Base-by-base conservation (phyloP, 2,888 invertebrate genomes). In the Spodoptera littoralis region DNA sequence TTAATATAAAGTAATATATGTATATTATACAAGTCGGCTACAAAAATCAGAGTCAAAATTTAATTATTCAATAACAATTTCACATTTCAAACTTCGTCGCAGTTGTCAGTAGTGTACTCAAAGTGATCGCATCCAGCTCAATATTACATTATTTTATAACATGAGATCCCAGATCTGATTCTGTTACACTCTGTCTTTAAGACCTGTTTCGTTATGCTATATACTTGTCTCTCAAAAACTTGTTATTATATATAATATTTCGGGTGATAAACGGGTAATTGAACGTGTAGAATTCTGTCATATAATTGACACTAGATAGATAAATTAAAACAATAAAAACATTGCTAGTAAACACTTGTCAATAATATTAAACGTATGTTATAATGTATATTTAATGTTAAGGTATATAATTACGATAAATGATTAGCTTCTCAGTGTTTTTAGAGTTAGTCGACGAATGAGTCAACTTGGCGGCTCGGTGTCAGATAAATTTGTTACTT, bases 391-490 rank as follows among this genome's bases (percentile, higher is more conserved):
- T 77, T 36, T 87, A 86, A 77, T 54, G 6, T 74, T 93, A 90
- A 90, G 71, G 87, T 91, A 90, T 88, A 85, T 77, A 70, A 77
- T 65, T 82, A 81, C 70, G 57, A 68, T 79, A 78, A 78, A 80
- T 78, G 76, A 86, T 92, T 94, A 94, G 94, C 94, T 94, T 94
- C 92, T 94, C 94, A 93, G 90, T 94, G 94, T 93, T 93, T 89
- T 94, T 94, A 94, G 94, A 91, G 92, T 94, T 94, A 94, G 94
- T 94, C 93, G 94, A 94, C 94, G 93, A 90, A 92, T 94, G 94
- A 85, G 94, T 92, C 94, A 87, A 90, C 88, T 91, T 92, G 86
- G 82, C 84, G 86, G 84, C 90, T 82, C 89, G 91, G 80, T 92
- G 92, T 82, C 84, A 91, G 92, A 94, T 90, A 93, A 94, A 92